Percentiles rank a stretch among this genome's conserved stretches.
Conservation (phyloP, 2,113 vertebrate species). For the Corapipo altera region DNA sequence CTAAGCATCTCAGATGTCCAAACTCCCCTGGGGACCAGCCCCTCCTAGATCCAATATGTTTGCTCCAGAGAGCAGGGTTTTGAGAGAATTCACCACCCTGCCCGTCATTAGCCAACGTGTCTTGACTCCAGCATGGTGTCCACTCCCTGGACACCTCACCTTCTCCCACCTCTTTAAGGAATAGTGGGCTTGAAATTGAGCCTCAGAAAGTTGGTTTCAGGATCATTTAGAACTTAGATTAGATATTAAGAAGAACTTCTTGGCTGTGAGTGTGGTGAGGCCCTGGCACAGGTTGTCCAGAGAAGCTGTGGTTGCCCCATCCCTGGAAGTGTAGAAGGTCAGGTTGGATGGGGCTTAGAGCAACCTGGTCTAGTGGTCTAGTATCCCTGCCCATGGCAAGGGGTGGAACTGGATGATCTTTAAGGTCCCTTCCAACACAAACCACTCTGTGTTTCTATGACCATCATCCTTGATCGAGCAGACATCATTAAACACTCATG, state of each 20-base stretch:
- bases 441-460: background rate
- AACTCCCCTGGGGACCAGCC: rapidly evolving
- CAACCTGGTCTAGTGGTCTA: rapidly evolving
- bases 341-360: rapidly evolving
- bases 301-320: background rate
- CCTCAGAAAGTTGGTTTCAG: background rate
- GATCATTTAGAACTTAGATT: background rate
- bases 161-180: background rate
- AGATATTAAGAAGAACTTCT: rapidly evolving
- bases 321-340: background rate
- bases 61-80: no score
- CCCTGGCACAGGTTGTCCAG: background rate
- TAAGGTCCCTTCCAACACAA: background rate
- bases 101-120: rapidly evolving
- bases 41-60: rapidly evolving
- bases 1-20: background rate
- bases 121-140: background rate
- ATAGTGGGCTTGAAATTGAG: background rate
- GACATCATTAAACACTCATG: background rate
- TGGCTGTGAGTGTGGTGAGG: rapidly evolving
- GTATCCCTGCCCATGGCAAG: background rate
- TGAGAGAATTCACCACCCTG: background rate
- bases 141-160: background rate
- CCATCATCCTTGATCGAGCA: background rate
- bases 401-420: rapidly evolving